These are phyloP conservation scores for Chaetodon auriga DNA, from an alignment of 2,113 vertebrate species.

Conservation along the genomic window DNA sequence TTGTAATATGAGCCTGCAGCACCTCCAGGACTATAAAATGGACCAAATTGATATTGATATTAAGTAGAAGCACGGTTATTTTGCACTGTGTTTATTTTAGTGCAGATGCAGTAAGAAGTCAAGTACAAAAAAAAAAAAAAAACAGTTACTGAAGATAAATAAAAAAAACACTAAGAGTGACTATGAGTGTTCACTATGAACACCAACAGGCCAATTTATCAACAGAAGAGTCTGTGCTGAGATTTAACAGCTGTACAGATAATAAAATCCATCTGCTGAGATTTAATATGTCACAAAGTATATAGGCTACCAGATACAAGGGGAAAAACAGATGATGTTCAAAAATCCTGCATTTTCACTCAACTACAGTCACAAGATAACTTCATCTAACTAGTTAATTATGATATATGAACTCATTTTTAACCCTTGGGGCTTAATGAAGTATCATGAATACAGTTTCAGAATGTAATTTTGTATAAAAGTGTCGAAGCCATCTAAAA, in stretches of 20 bases:
- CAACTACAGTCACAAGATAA: not conserved
- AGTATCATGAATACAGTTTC: not conserved
- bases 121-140: too few species aligned
- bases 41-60: not conserved
- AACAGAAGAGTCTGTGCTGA: not conserved
- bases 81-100: not conserved
- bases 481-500: not conserved
- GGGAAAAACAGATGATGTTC: not conserved
- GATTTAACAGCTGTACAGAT: not conserved
- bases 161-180: too few species aligned
- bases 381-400: not conserved
- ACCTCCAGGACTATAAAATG: not conserved
- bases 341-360: not conserved
- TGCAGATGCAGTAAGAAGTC: not conserved
- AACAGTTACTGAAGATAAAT: not conserved
- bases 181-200: not conserved
- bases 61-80: not conserved
- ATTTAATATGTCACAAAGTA: not conserved
- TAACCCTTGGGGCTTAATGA: not conserved
- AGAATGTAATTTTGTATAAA: not conserved
- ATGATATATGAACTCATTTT: not conserved
- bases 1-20: not conserved
- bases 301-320: not conserved
- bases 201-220: not conserved
- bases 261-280: slow-evolving; percentile 1